phyloP scores from a whole-genome alignment of 2,113 vertebrate genomes.

The Pogonocichla stellata region DNA sequence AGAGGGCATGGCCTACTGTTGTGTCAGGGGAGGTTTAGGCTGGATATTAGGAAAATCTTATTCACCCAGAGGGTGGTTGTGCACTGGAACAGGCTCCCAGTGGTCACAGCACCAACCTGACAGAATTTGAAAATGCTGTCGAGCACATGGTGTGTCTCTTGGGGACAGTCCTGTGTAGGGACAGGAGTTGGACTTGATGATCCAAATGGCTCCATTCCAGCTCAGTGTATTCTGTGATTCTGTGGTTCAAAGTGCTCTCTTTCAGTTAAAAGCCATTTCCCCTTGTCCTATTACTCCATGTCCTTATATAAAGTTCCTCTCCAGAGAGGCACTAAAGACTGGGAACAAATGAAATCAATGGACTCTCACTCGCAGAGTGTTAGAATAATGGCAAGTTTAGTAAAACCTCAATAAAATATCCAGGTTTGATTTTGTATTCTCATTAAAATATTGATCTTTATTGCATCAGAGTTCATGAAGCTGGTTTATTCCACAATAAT shows the following conservation, averaged over 20 bases:
- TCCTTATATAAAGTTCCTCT: neutral
- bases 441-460: neutral
- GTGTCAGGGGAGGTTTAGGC: accelerated
- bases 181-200: accelerated
- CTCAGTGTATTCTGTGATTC: neutral
- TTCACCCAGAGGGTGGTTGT: neutral
- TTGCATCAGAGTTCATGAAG: neutral
- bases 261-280: neutral
- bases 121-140: neutral
- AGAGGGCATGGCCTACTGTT: accelerated
- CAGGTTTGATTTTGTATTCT: neutral
- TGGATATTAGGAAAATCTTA: neutral
- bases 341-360: neutral
- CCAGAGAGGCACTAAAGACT: neutral
- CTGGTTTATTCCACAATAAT: neutral
- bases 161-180: neutral
- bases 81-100: neutral
- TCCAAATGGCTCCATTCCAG: neutral
- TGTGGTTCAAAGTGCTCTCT: neutral
- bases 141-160: neutral
- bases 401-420: neutral
- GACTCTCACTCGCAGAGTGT: neutral
- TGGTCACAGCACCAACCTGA: neutral
- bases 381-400: neutral
- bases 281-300: neutral